Base-by-base conservation (phyloP, 2,113 vertebrate species). In the Panthera leo region DNA sequence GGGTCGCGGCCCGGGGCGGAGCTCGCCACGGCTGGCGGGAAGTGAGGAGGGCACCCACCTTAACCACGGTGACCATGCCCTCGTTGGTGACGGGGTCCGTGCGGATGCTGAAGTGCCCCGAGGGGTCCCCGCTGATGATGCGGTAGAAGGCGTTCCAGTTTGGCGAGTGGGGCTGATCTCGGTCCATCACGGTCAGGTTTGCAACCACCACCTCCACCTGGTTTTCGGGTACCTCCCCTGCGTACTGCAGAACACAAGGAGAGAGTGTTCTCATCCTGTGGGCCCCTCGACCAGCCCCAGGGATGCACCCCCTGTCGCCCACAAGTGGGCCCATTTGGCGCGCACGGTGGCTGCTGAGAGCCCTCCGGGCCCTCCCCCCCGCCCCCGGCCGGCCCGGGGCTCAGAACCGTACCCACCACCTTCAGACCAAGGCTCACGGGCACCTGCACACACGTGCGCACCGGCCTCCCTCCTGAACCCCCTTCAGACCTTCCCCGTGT, bases 61-160 rank as follows among this genome's bases (percentile, higher is more conserved):
- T 99, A 39, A 99, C 99, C 73, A 99, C 99, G 0, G 99, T 99
- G 67, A 99, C 99, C 99, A 99, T 99, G 98, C 99, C 99, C 58
- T 99, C 99, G 0, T 99, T 99, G 99, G 99, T 99, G 96, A 99
- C 61, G 0, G 99, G 99, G 98, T 99, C 99, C 0, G 99, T 99
- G 70, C 99, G 99, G 97, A 99, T 98, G 91, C 98, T 99, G 98
- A 99, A 99, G 97, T 99, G 99, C 1, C 99, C 99, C 0, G 99
- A 98, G 25, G 99, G 99, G 98, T 99, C 99, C 14, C 99, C 99
- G 0, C 99, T 99, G 98, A 99, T 99, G 92, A 99, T 99, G 91
- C 99, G 98, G 98, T 99, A 99, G 86, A 99, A 96, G 5, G 99
- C 99, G 0, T 99, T 99, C 99, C 99, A 99, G 98, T 99, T 99